Evolutionary conservation across 2,888 invertebrate species (phyloP).

Genomic region (Galerucella pusilla): DNA sequence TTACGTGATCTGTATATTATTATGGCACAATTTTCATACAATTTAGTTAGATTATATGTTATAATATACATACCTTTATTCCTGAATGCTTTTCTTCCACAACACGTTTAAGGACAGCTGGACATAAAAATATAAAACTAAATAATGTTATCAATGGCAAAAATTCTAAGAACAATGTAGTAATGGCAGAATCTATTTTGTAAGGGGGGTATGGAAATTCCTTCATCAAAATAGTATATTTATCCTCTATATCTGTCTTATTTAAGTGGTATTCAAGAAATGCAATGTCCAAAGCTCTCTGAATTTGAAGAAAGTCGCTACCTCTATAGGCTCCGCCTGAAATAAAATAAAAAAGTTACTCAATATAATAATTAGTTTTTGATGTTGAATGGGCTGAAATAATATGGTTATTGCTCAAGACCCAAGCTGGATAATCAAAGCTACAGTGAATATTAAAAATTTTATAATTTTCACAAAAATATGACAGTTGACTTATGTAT

Average conservation of each 20-base stretch:
- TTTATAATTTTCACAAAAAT: too few species aligned
- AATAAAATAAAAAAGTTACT: background rate
- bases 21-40: background rate
- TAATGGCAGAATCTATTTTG: slow-evolving; percentile 55
- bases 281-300: slow-evolving; percentile 71
- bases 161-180: slow-evolving; percentile 57
- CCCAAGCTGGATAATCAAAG: too few species aligned
- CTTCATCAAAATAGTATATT: slow-evolving; percentile 63
- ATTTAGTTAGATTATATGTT: background rate
- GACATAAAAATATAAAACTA: slow-evolving; percentile 67
- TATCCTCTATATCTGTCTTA: slow-evolving; percentile 30
- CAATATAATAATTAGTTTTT: background rate
- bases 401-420: too few species aligned
- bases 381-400: background rate
- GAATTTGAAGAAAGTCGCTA: slow-evolving; percentile 69
- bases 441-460: too few species aligned
- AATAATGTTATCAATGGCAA: slow-evolving; percentile 64
- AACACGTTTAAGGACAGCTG: slow-evolving; percentile 68
- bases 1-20: too few species aligned
- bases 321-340: slow-evolving; percentile 54
- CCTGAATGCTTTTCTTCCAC: slow-evolving; percentile 73
- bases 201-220: slow-evolving; percentile 70
- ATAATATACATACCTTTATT: slow-evolving; percentile 65
- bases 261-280: slow-evolving; percentile 63
- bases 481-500: too few species aligned